phyloP scores from a whole-genome alignment of 1,140 invertebrate genomes.

The Oscheius sp. region DNA sequence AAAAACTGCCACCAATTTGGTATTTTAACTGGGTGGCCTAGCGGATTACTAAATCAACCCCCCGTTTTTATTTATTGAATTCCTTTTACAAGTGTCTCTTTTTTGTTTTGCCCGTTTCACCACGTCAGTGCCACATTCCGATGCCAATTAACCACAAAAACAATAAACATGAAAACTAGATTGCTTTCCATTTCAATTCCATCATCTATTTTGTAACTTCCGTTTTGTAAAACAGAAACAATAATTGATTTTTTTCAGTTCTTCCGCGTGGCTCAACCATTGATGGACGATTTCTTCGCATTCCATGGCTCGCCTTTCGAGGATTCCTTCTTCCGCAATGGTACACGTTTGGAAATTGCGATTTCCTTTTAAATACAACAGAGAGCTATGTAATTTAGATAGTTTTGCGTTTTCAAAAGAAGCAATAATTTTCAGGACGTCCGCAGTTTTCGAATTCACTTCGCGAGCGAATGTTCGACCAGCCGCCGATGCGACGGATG shows the following conservation, averaged over 20 bases:
- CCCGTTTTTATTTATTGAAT: too few species aligned
- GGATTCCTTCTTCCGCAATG: not conserved
- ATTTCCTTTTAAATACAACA: not conserved
- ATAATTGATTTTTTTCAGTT: slow-evolving; percentile 16
- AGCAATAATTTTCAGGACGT: not conserved
- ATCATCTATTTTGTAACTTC: too few species aligned
- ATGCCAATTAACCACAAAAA: too few species aligned
- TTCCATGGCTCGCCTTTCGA: slow-evolving; percentile 13
- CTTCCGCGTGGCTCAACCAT: slow-evolving; percentile 12
- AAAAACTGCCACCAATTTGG: too few species aligned
- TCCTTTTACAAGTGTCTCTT: too few species aligned
- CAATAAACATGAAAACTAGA: too few species aligned
- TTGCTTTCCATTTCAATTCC: too few species aligned
- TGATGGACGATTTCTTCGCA: slow-evolving; percentile 13
- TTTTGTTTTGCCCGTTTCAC: too few species aligned
- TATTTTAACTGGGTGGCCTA: too few species aligned
- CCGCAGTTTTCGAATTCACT: not conserved
- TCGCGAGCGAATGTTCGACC: not conserved
- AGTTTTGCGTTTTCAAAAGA: not conserved
- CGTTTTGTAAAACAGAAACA: too few species aligned
- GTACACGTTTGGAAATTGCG: not conserved
- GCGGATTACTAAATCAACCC: too few species aligned
- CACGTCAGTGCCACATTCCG: too few species aligned
- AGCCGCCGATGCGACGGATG: not conserved
- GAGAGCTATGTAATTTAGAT: not conserved